Evolutionary conservation across 53 echinoderm and acorn worm species (phyloP).

Genomic region (Astropecten irregularis): DNA sequence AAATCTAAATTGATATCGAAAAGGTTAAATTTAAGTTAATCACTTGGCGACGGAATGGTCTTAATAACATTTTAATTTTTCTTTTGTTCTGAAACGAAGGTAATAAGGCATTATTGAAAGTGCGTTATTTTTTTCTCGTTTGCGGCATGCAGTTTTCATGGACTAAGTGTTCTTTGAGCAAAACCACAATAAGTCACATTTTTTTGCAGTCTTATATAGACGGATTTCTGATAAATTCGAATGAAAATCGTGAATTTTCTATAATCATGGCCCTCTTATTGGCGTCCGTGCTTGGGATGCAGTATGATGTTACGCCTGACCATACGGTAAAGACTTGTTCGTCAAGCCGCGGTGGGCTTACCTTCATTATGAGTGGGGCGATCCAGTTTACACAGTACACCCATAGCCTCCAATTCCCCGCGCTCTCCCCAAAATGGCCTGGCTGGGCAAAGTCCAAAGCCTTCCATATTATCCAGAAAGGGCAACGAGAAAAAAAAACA

Average conservation of each 20-base stretch:
- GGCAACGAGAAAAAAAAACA: background rate
- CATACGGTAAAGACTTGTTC: too few relatives aligned
- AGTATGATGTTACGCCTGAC: too few relatives aligned
- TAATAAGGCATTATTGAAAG: too few relatives aligned
- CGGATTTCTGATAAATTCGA: background rate
- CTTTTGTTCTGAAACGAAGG: too few relatives aligned
- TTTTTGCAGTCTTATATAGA: background rate
- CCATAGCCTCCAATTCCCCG: conserved; percentile 5
- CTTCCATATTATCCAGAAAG: conserved; percentile 15
- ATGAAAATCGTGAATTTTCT: conserved; percentile 36
- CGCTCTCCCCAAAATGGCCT: conserved; percentile 23
- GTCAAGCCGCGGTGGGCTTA: too few relatives aligned
- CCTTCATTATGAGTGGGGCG: conserved; percentile 30
- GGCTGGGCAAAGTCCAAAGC: conserved; percentile 39
- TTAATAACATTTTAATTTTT: too few relatives aligned
- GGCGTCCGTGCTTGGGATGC: background rate
- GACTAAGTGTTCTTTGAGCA: background rate
- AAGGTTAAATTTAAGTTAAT: too few relatives aligned
- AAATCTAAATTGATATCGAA: too few relatives aligned
- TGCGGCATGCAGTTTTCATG: too few relatives aligned
- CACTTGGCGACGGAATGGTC: too few relatives aligned
- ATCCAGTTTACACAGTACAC: conserved; percentile 34
- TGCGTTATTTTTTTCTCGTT: too few relatives aligned
- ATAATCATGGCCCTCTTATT: background rate
- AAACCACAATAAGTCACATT: background rate